Evolutionary conservation across 2,888 invertebrate genomes (phyloP), one percentile per base, ranked within the genome.

Genomic region (Automeris io): DNA sequence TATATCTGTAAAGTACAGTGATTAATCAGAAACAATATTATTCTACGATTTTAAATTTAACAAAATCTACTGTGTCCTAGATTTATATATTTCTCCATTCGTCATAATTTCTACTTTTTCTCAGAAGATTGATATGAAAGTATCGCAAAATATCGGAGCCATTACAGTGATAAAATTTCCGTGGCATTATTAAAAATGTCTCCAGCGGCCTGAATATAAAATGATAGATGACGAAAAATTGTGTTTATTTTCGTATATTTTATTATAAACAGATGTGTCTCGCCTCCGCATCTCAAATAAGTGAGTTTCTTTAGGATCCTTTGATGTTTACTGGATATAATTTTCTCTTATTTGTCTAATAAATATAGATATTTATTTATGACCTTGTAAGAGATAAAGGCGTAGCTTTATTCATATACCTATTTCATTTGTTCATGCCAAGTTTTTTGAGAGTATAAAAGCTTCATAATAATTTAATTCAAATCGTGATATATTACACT

Each of bases 211-310:
- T 41, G 45, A 54, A 58, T 53, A 56, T 50, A 46, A 58, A 66
- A 63, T 66, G 61, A 70, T 61, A 54, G 54, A 64, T 62, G 59
- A 56, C 47, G 51, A 53, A 50, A 54, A 62, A 62, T 62, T 57
- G 57, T 56, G 54, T 70, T 73, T 70, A 69, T 72, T 65, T 67
- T 55, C 51, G 61, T 68, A 52, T 65, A 61, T 61, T 73, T 76
- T 79, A 77, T 79, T 69, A 69, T 59, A 58, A 72, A 50, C 76
- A 78, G 70, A 79, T 76, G 75, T 69, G 69, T 59, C 64, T 56
- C 67, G 59, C 53, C 51, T 45, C 47, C 54, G 56, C 64, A 54
- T 65, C 68, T 69, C 64, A 65, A 70, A 73, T 71, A 73, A 70
- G 68, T 67, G 62, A 65, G 61, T 71, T 73, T 73, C 72, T 76